Evolutionary conservation across 2,797 vertebrate species (phyloP), one percentile per base, ranked within the genome.

Genomic region (Hephaestus fuliginosus): DNA sequence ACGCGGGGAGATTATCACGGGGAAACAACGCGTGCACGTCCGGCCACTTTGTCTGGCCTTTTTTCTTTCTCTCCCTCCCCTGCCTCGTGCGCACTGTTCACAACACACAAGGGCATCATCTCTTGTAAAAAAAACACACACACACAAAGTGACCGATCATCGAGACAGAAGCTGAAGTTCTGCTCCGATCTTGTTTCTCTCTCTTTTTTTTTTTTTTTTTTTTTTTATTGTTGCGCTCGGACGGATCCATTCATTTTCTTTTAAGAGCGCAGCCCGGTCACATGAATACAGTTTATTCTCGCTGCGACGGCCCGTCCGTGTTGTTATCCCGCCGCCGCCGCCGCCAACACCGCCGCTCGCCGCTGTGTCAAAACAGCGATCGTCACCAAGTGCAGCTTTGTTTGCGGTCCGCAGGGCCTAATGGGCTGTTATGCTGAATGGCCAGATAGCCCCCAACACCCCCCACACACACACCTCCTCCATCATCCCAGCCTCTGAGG

Each of bases 1-100:
- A 84, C 84, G 87, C 87, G 48, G 68, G 65, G 84, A 88, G 93
- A 92, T 94, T 93, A 91, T 80, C 76, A 17, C 64, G 58, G 80
- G 80, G 82, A 82, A 33, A 33, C 30, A 33, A 76, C 49, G 80
- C 83, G 57, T 71, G 83, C 84, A 75, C 86, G 56, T 28, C 70
- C 76, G 63, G 9, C 67, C 67, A 84, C 87, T 89, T 56, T 76
- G 84, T 85, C 80, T 76, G 2, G 76, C 72, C 74, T 60, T 75
- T 64, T 33, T 33, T 33, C 30, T 33, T 5, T 33, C 30, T 33
- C 30, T 33, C 30, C 5, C 30, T 33, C 30, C 5, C 30, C 30
- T 33, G 30, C 30, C 30, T 33, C 30, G 30, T 33, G 30, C 30
- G 30, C 30, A 70, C 57, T 30, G 33, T 57, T 74, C 58, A 66